Percentiles rank a stretch among this genome's conserved stretches.
These are phyloP conservation scores for Cygnus atratus DNA, from an alignment of 2,113 vertebrate genomes.

Conservation along the genomic window DNA sequence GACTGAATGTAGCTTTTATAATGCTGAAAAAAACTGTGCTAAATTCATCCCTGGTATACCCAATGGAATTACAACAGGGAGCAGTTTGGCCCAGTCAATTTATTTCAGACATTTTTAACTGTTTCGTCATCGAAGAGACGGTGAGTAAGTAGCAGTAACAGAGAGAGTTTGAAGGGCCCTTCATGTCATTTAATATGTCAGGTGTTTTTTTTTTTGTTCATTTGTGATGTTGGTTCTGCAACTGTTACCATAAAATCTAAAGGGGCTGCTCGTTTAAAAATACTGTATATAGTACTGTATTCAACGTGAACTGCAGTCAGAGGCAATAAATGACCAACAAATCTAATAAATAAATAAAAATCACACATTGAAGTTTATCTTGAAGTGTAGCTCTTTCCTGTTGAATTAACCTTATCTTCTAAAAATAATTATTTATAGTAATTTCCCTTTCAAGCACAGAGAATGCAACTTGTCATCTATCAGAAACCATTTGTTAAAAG, in stretches of 20 bases:
- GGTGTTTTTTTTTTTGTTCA: background rate
- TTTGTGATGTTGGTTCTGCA: background rate
- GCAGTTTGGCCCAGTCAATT: background rate
- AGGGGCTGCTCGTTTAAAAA: background rate
- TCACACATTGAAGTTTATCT: background rate
- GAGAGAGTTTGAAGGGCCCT: background rate
- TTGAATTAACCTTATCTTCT: background rate
- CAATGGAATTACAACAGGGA: constrained; percentile 13
- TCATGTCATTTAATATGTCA: background rate
- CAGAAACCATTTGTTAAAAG: background rate
- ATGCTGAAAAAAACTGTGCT: constrained; percentile 29
- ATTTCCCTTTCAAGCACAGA: background rate
- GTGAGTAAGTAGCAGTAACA: background rate
- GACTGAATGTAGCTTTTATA: constrained; percentile 28
- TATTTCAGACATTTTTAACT: constrained; percentile 17
- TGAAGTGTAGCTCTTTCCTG: background rate
- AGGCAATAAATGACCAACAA: background rate
- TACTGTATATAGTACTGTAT: background rate
- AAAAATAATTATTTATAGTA: background rate
- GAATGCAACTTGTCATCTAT: background rate
- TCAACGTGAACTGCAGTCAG: background rate
- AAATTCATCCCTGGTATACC: constrained; percentile 23
- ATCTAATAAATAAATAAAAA: background rate
- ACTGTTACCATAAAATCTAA: background rate
- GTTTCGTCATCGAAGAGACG: background rate